Base-by-base conservation (phyloP, 2,888 invertebrate species). In the Molanna angustata region DNA sequence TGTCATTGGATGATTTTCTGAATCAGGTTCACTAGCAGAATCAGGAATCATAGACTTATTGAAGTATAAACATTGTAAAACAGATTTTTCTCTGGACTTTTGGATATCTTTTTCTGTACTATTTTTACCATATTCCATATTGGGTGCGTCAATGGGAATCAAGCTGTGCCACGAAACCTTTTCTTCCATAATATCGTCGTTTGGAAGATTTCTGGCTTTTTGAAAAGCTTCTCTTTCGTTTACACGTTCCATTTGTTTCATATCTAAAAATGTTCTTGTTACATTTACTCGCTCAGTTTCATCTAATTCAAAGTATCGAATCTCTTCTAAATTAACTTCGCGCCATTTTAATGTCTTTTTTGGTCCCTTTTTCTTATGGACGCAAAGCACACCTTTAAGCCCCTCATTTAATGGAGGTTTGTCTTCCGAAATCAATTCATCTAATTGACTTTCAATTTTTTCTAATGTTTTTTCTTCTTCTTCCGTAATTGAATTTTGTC, bases 211-310 rank as follows among this genome's bases (percentile, higher is more conserved):
- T 52, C 91, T 79, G 11, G 84, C 84, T 69, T 87, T 83, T 63
- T 86, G 82, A 66, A 92, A 79, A n/a, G 88, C 85, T 65, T 90
- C 88, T 48, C 90, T 82, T 74, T 97, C 97, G 63, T 87, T 80
- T 55, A 83, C 82, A 64, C 90, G 86, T 67, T 97, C 97, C 76
- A 92, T 84, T 67, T 90, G 84, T 67, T 92, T 92, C 88, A 94
- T 88, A 64, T 94, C 94, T 27, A 85, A 88, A 71, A 96, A 96
- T 22, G 83, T 89, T 71, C 87, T 92, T 2, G 87, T 94, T 1
- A 97, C 96, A 72, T 97, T 97, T 1, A 94, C 92, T 65, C 97
- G 82, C 73, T 98, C 97, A 13, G 90, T 94, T 72, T 95, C 96
- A 70, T 97, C 96, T 61, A 96, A 73, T 69, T 96, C 96, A 70